Evolutionary conservation across 2,113 vertebrate species (phyloP).

Genomic region (Bettongia penicillata): DNA sequence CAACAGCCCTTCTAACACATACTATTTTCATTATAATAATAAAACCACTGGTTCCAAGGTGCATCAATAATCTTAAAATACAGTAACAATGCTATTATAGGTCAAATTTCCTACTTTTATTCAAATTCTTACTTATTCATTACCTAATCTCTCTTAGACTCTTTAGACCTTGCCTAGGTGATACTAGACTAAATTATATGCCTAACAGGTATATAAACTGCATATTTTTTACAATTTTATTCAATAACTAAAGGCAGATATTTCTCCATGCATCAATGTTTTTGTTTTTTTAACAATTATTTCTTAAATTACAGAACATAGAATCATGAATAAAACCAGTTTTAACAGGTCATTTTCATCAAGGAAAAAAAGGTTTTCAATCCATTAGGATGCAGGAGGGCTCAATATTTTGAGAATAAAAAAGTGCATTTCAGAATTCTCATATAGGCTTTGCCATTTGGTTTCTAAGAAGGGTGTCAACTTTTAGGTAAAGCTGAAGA

Average conservation of each 20-base stretch:
- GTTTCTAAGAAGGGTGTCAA: background rate
- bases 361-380: background rate
- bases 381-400: background rate
- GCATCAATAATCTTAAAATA: background rate
- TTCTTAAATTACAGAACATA: background rate
- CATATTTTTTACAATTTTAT: background rate
- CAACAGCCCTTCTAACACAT: background rate
- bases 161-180: background rate
- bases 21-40: background rate
- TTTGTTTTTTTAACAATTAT: background rate
- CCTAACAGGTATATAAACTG: background rate
- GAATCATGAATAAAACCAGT: background rate
- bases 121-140: background rate
- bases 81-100: background rate
- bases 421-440: background rate
- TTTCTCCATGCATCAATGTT: background rate
- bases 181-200: background rate
- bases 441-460: background rate
- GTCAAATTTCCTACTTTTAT: background rate
- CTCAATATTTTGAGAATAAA: background rate
- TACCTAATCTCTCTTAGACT: background rate
- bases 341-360: background rate
- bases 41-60: background rate
- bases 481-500: background rate
- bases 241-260: background rate